phyloP scores from a whole-genome alignment of 2,797 vertebrate genomes.

The Pristis pectinata region DNA sequence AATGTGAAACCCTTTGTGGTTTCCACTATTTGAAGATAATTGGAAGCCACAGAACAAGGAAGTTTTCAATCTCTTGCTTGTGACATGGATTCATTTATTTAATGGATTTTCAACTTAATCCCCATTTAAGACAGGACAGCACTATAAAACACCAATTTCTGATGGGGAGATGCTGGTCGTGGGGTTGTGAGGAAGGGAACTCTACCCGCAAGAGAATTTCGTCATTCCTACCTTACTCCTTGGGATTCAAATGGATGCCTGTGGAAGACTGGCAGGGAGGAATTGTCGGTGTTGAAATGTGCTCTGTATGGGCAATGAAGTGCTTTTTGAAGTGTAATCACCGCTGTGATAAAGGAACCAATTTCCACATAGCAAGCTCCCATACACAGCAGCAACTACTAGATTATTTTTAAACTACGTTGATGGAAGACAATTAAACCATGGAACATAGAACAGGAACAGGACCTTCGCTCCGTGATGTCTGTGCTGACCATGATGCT shows the following conservation, averaged over 20 bases:
- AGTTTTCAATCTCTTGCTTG: constrained; percentile 18
- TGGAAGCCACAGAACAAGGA: constrained; percentile 39
- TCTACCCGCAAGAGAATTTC: background rate
- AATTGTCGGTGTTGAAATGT: background rate
- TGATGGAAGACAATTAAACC: no score
- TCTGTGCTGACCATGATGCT: no score
- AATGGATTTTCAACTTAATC: background rate
- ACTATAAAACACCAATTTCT: background rate
- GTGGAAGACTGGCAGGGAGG: background rate
- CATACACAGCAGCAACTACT: no score
- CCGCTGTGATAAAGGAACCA: no score
- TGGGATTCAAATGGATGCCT: background rate
- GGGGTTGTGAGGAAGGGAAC: no score
- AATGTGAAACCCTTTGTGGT: constrained; percentile 41
- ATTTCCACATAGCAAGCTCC: no score
- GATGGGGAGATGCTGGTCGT: background rate
- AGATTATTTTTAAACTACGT: no score
- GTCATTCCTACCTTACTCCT: background rate
- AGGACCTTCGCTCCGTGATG: no score
- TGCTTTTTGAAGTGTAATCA: no score
- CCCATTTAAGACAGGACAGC: background rate
- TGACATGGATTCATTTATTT: background rate
- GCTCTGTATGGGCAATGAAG: no score
- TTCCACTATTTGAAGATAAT: constrained; percentile 46
- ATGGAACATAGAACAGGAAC: no score